Evolutionary conservation across 2,888 invertebrate genomes (phyloP).

Genomic region (Drosophila peninsularis): DNA sequence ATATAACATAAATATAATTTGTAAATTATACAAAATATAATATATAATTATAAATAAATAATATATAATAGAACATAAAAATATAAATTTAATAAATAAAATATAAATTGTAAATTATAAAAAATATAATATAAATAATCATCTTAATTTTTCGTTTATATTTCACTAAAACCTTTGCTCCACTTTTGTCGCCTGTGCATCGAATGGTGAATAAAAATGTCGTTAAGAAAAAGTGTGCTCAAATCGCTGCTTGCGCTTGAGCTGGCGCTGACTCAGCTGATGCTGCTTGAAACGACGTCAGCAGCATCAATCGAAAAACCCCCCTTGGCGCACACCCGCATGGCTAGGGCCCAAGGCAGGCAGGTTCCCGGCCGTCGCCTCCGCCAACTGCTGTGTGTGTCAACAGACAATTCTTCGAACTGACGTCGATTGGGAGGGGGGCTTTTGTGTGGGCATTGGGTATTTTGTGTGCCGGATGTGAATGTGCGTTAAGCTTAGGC

Average conservation of each 20-base stretch:
- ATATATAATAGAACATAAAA: background rate
- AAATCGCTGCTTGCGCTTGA: slow-evolving; percentile 23
- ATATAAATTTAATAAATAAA: too few species aligned
- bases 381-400: slow-evolving; percentile 48
- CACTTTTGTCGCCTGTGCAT: slow-evolving; percentile 50
- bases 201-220: slow-evolving; percentile 39
- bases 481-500: slow-evolving; percentile 47
- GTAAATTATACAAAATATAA: background rate
- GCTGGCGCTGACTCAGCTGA: slow-evolving; percentile 70
- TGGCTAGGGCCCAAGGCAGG: slow-evolving; percentile 62
- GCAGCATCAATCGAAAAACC: slow-evolving; percentile 36
- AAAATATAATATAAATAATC: background rate
- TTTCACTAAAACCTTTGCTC: background rate
- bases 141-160: too few species aligned
- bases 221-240: slow-evolving; percentile 59
- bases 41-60: background rate
- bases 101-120: background rate
- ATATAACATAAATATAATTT: too few species aligned
- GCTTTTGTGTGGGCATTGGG: slow-evolving; percentile 30
- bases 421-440: slow-evolving; percentile 32
- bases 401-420: slow-evolving; percentile 66
- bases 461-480: slow-evolving; percentile 67
- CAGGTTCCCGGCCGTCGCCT: slow-evolving; percentile 43
- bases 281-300: slow-evolving; percentile 53
- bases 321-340: slow-evolving; percentile 30